A percentile compares a stretch with the other conserved stretches of the same genome.
Conservation (phyloP, 2,888 invertebrate genomes). For the Blastobasis lacticolella region DNA sequence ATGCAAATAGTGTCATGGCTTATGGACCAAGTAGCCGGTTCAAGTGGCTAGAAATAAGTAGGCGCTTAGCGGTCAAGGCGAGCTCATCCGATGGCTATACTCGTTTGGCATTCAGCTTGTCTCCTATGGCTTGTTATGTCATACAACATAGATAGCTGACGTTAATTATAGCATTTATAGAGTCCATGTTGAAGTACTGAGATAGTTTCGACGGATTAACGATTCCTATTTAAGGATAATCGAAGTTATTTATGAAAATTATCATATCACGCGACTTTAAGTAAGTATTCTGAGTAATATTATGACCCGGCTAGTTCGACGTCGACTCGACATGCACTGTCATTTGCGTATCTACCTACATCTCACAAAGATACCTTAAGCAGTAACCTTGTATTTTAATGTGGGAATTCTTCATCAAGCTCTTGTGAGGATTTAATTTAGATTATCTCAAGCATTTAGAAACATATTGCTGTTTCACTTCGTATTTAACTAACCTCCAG, state of each 20-base stretch:
- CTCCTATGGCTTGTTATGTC: conserved; percentile 32
- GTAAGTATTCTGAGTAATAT: no score
- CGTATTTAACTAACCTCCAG: conserved; percentile 29
- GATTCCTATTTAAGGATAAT: no score
- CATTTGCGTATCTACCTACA: no score
- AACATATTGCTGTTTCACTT: conserved; percentile 28
- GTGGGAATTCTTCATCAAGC: conserved; percentile 47
- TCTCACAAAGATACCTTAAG: no score
- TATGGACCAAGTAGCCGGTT: not conserved
- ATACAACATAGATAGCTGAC: conserved; percentile 16
- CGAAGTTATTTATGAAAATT: no score
- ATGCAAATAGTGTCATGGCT: conserved; percentile 58
- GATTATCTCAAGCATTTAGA: conserved; percentile 40
- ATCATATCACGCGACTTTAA: no score
- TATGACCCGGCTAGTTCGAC: no score
- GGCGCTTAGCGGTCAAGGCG: conserved; percentile 50
- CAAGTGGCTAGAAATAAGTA: not conserved
- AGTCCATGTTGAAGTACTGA: no score
- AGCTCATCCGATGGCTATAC: conserved; percentile 44
- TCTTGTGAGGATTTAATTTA: conserved; percentile 43
- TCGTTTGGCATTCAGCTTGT: conserved; percentile 27
- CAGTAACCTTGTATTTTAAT: conserved; percentile 51
- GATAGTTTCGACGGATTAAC: no score
- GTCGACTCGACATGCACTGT: no score
- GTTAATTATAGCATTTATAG: no score